Evolutionary conservation across 2,113 vertebrate species (phyloP).

Genomic region (Mohoua ochrocephala): DNA sequence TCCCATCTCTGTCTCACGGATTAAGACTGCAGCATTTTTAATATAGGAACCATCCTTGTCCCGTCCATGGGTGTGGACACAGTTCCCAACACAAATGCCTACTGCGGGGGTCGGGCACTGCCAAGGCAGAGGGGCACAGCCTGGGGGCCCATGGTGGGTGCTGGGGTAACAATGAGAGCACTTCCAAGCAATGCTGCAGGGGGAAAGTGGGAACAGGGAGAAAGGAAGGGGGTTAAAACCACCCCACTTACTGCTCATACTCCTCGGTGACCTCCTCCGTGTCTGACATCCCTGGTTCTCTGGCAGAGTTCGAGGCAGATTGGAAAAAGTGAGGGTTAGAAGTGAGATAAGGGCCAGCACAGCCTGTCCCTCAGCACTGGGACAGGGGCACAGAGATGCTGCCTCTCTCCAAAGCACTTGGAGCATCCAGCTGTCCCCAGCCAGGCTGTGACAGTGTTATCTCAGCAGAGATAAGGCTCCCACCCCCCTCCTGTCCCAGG

Average conservation of each 20-base stretch:
- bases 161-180: not conserved
- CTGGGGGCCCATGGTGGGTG: not conserved
- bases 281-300: constrained; percentile 83
- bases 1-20: not conserved
- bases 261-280: constrained; percentile 80
- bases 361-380: not conserved
- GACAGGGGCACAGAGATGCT: not conserved
- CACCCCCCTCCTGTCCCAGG: not conserved
- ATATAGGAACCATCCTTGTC: not conserved
- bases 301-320: not conserved
- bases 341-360: not conserved
- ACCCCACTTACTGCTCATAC: constrained; percentile 80
- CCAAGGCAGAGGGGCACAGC: not conserved
- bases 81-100: not conserved
- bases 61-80: not conserved
- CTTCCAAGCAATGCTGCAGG: not conserved
- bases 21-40: not conserved
- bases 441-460: not conserved
- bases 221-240: not conserved
- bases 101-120: not conserved
- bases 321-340: not conserved
- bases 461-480: constrained; percentile 3
- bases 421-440: not conserved
- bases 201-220: not conserved
- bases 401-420: not conserved